These are phyloP conservation scores for Mallotus villosus DNA, from an alignment of 2,797 vertebrate species.

Conservation along the genomic window DNA sequence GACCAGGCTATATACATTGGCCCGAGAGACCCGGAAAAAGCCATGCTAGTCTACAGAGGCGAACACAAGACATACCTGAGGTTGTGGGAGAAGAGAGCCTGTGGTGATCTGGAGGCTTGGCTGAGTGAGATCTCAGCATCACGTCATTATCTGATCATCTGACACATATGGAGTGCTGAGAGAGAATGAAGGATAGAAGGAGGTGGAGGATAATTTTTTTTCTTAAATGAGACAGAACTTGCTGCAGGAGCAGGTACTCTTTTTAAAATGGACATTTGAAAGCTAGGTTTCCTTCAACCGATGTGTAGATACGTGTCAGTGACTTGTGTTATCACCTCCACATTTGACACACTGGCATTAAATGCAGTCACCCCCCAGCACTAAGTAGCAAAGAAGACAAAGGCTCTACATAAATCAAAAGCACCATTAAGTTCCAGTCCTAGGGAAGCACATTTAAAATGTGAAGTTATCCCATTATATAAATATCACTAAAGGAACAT, in stretches of 20 bases:
- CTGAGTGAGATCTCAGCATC: slow-evolving; percentile 25
- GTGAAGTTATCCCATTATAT: too few species aligned
- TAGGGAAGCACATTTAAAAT: too few species aligned
- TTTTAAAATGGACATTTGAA: neutral
- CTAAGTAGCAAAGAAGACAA: too few species aligned
- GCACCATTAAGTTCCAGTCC: too few species aligned
- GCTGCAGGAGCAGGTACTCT: neutral
- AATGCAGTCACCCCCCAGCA: too few species aligned
- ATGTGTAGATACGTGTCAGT: too few species aligned
- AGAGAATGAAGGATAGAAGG: neutral
- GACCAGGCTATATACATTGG: neutral
- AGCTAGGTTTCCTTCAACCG: too few species aligned
- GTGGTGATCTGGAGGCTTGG: slow-evolving; percentile 3
- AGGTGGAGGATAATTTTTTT: neutral
- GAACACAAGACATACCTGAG: slow-evolving; percentile 15
- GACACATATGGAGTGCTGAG: slow-evolving; percentile 17
- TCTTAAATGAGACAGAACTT: neutral
- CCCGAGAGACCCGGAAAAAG: neutral
- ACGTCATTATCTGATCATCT: slow-evolving; percentile 26
- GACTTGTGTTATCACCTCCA: too few species aligned
- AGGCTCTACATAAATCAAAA: too few species aligned
- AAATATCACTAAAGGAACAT: too few species aligned
- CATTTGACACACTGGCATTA: too few species aligned
- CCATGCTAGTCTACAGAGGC: neutral
- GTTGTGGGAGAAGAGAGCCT: slow-evolving; percentile 2